Percentiles rank a stretch among this genome's conserved stretches.
Conservation (phyloP, 37 sponge, comb jelly and placozoan species). For the Cliona cf. orientalis region DNA sequence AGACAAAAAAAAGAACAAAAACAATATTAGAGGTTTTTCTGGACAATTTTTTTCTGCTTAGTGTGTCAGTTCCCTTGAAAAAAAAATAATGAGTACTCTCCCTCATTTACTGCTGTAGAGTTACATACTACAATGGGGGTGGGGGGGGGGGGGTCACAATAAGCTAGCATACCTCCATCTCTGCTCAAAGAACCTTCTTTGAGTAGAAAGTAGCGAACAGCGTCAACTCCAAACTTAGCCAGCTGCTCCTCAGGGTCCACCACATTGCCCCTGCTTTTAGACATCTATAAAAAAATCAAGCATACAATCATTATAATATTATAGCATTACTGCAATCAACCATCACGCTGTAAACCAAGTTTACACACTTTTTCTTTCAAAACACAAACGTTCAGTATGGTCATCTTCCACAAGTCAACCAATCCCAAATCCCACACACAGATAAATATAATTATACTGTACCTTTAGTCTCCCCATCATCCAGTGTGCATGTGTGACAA, state of each 20-base stretch:
- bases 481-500: constrained; percentile 87
- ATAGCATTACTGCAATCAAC: not conserved
- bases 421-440: not conserved
- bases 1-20: not conserved
- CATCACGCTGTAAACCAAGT: not conserved
- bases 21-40: no score
- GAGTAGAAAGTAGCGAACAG: constrained; percentile 77
- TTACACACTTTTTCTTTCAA: not conserved
- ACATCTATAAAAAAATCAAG: constrained; percentile 63
- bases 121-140: not conserved
- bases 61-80: no score
- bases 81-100: not conserved
- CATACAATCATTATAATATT: not conserved
- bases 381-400: not conserved
- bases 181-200: constrained; percentile 80
- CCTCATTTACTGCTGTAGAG: not conserved
- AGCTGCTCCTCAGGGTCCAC: constrained; percentile 69
- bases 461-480: constrained; percentile 68
- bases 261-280: constrained; percentile 87
- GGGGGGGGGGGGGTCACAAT: not conserved
- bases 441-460: not conserved
- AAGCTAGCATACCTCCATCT: constrained; percentile 63
- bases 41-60: no score
- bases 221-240: constrained; percentile 58
- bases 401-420: not conserved